Conservation (phyloP, 2,113 vertebrate genomes). For the Cichladusa arquata region DNA sequence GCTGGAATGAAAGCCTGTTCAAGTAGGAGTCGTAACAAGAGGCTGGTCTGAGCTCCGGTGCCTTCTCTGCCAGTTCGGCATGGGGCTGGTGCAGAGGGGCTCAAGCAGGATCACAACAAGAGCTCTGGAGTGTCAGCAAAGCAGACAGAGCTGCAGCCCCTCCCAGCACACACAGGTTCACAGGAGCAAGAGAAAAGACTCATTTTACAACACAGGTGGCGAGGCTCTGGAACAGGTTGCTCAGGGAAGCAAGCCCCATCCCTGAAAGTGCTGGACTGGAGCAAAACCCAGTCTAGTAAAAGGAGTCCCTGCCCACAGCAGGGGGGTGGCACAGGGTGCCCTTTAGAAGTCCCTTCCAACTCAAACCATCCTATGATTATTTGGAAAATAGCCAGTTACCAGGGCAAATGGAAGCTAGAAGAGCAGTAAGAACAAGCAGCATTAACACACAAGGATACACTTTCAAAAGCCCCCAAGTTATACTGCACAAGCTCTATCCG, state of each 20-base stretch:
- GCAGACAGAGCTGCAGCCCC: not conserved
- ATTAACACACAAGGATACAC: not conserved
- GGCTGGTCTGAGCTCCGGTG: not conserved
- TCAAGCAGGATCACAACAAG: not conserved
- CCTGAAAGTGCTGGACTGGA: not conserved
- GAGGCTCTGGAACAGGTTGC: not conserved
- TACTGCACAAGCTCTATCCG: not conserved
- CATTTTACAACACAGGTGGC: not conserved
- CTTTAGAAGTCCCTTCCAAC: not conserved
- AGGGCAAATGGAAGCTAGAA: not conserved
- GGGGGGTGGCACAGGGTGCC: not conserved
- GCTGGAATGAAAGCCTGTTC: not conserved
- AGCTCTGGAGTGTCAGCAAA: not conserved
- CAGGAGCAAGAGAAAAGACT: not conserved
- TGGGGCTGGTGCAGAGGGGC: not conserved
- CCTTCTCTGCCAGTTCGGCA: fast-evolving
- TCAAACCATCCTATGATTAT: not conserved
- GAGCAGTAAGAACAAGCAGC: not conserved
- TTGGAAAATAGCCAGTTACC: not conserved
- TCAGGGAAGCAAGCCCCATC: not conserved
- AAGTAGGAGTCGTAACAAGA: not conserved
- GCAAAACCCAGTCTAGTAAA: not conserved
- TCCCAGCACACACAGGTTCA: not conserved
- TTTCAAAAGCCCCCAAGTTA: not conserved
- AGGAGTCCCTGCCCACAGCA: not conserved